Evolutionary conservation across 2,113 vertebrate species (phyloP).

Genomic region (Equus quagga): DNA sequence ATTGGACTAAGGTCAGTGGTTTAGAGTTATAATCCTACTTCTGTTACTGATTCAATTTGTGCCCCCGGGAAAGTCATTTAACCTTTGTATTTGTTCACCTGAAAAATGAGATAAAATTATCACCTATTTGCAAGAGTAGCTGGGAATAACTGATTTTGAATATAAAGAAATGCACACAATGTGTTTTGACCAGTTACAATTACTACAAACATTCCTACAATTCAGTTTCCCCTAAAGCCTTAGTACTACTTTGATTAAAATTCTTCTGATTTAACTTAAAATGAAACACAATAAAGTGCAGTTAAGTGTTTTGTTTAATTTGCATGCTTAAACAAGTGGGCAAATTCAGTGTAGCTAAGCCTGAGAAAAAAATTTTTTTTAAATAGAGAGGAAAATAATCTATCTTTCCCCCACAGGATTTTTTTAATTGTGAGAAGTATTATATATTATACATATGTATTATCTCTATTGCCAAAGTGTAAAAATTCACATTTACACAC

Average conservation of each 20-base stretch:
- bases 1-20: conserved; percentile 76
- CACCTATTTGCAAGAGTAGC: conserved; percentile 56
- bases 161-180: conserved; percentile 50
- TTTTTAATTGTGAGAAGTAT: not conserved
- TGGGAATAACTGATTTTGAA: conserved; percentile 57
- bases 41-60: conserved; percentile 72
- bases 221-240: conserved; percentile 63
- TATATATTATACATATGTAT: not conserved
- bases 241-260: conserved; percentile 70
- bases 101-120: conserved; percentile 63
- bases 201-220: conserved; percentile 10
- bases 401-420: not conserved
- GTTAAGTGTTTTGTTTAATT: conserved; percentile 75
- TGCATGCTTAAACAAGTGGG: conserved; percentile 77
- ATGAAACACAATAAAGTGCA: conserved; percentile 74
- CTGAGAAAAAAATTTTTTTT: conserved; percentile 38
- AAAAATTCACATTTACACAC: conserved; percentile 48
- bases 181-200: conserved; percentile 66
- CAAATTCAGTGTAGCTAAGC: conserved; percentile 62
- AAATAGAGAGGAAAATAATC: conserved; percentile 25
- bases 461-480: not conserved
- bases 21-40: conserved; percentile 69
- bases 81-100: conserved; percentile 70
- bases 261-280: conserved; percentile 74
- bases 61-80: conserved; percentile 63